These are phyloP conservation scores for Trisateles emortualis DNA, from an alignment of 2,888 invertebrate species.

Conservation along the genomic window DNA sequence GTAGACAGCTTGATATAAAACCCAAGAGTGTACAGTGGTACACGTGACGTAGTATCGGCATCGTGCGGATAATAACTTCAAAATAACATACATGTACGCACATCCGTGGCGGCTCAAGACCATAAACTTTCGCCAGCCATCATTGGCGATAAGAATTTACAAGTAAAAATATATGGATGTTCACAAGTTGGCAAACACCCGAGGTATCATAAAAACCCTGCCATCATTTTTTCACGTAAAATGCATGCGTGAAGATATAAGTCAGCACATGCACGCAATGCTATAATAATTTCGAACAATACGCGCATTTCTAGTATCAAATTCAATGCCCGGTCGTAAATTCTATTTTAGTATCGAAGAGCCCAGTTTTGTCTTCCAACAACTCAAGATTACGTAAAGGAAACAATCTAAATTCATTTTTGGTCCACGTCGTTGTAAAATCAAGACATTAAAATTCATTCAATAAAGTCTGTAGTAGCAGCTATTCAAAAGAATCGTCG, in stretches of 20 bases:
- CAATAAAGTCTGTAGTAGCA: neutral
- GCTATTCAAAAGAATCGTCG: neutral
- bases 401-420: neutral
- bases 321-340: constrained; percentile 3
- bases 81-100: constrained; percentile 40
- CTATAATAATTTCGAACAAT: constrained; percentile 9
- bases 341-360: constrained; percentile 2
- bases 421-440: neutral
- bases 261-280: constrained; percentile 29
- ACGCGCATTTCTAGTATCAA: constrained; percentile 7
- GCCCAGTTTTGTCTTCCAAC: neutral
- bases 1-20: neutral
- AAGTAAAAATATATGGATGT: constrained; percentile 51
- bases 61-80: constrained; percentile 51
- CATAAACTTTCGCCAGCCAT: constrained; percentile 51
- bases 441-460: neutral
- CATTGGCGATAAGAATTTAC: constrained; percentile 55
- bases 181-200: constrained; percentile 37
- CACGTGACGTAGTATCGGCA: constrained; percentile 11
- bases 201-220: constrained; percentile 36
- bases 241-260: constrained; percentile 14
- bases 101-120: constrained; percentile 26
- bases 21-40: neutral
- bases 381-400: neutral
- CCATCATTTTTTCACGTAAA: constrained; percentile 33